These are phyloP conservation scores for Polypedilum vanderplanki DNA, from an alignment of 1,140 invertebrate genomes.

Conservation along the genomic window DNA sequence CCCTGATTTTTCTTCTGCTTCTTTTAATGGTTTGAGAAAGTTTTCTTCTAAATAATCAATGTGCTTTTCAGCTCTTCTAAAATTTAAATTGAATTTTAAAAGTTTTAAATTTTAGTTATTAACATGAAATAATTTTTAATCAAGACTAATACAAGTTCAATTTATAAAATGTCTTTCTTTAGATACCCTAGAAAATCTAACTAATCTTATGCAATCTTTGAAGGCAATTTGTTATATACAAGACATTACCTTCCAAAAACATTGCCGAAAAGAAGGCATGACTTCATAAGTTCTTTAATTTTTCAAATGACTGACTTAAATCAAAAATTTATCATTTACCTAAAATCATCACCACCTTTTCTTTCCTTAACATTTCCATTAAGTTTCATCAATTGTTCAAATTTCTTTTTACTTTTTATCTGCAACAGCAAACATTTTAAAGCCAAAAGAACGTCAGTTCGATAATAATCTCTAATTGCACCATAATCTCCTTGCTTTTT, in stretches of 20 bases:
- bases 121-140: no score
- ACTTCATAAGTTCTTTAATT: no score
- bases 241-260: no score
- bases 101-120: no score
- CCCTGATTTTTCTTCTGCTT: slow-evolving; percentile 37
- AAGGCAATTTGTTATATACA: no score
- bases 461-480: slow-evolving; percentile 37
- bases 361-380: slow-evolving; percentile 63
- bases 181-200: no score
- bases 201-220: no score
- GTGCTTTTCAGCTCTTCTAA: slow-evolving; percentile 48
- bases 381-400: slow-evolving; percentile 57
- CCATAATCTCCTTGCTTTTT: slow-evolving; percentile 33
- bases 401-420: slow-evolving; percentile 54
- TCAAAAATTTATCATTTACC: slow-evolving; percentile 43
- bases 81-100: no score
- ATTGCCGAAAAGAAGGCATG: no score
- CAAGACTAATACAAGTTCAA: no score
- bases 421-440: slow-evolving; percentile 62
- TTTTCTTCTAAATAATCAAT: slow-evolving; percentile 55
- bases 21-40: slow-evolving; percentile 50
- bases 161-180: no score
- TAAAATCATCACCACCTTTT: slow-evolving; percentile 57
- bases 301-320: no score
- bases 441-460: slow-evolving; percentile 55